Evolutionary conservation across 2,797 vertebrate species (phyloP).

Genomic region (Crax fasciolata): DNA sequence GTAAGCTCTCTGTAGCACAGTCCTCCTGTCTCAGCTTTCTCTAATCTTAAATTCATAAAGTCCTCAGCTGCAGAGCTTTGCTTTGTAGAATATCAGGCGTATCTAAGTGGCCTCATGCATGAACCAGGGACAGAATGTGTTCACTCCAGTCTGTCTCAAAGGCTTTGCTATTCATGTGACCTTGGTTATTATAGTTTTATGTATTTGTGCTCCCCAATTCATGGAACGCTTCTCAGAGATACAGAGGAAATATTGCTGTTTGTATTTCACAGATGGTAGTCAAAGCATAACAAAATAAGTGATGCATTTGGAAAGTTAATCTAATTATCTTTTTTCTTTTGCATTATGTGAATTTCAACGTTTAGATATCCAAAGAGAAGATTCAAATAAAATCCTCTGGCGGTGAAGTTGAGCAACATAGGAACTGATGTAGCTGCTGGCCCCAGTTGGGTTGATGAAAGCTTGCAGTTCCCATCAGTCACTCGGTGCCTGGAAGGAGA

Average conservation of each 20-base stretch:
- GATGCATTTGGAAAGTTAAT: neutral
- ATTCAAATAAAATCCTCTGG: neutral
- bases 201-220: neutral
- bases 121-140: neutral
- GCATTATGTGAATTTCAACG: neutral
- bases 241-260: neutral
- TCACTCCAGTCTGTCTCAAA: neutral
- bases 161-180: neutral
- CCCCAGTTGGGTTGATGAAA: neutral
- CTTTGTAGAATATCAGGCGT: neutral
- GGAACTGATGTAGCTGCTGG: neutral
- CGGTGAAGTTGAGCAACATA: neutral
- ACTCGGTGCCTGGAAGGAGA: neutral
- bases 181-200: neutral
- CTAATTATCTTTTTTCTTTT: neutral
- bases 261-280: neutral
- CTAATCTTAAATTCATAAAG: constrained; percentile 22
- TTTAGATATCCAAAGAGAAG: neutral
- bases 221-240: neutral
- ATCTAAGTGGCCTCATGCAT: neutral
- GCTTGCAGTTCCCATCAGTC: neutral
- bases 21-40: neutral
- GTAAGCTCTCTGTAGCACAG: neutral
- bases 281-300: neutral
- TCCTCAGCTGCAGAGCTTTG: neutral